Evolutionary conservation across 2,113 vertebrate species (phyloP).

Genomic region (Murina feae): DNA sequence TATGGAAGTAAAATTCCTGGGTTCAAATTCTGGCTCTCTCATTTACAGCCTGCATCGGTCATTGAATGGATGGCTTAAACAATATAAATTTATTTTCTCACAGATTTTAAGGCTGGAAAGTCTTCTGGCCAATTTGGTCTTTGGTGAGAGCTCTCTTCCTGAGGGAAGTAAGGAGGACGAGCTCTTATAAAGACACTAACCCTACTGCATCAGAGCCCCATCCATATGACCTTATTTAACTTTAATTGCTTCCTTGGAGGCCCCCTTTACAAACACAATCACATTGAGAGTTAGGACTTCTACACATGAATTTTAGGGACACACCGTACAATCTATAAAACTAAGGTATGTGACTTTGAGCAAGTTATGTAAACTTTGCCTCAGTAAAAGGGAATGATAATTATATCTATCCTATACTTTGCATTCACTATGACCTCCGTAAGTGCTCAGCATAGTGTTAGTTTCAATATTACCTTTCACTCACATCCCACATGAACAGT

Average conservation of each 20-base stretch:
- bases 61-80: not conserved
- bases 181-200: not conserved
- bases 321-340: not conserved
- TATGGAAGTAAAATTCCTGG: not conserved
- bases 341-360: not conserved
- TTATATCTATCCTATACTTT: not conserved
- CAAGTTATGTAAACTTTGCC: not conserved
- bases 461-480: not conserved
- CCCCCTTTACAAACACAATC: not conserved
- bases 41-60: not conserved
- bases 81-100: not conserved
- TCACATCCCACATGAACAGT: too few species aligned
- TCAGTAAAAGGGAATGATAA: not conserved
- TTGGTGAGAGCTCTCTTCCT: not conserved
- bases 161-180: not conserved
- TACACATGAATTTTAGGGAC: not conserved
- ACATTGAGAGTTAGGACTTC: not conserved
- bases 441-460: not conserved
- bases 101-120: not conserved
- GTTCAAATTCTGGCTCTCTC: not conserved
- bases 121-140: not conserved
- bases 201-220: not conserved
- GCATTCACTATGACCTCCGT: not conserved
- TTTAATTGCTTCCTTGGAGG: not conserved
- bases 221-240: not conserved